phyloP scores from a whole-genome alignment of 2,113 vertebrate genomes.

The Natator depressus region DNA sequence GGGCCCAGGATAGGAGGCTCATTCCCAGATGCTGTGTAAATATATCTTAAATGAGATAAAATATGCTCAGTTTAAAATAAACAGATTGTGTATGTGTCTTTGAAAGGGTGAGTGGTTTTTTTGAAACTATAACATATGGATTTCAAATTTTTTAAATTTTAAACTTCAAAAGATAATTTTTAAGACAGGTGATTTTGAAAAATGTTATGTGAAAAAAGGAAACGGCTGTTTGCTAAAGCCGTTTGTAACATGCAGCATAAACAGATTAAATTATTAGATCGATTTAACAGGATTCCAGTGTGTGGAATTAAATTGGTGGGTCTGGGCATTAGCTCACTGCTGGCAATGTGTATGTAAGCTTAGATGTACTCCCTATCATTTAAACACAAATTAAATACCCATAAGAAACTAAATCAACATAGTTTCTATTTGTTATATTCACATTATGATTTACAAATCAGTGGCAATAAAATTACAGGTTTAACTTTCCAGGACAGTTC shows the following conservation, averaged over 20 bases:
- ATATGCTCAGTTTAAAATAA: neutral
- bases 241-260: neutral
- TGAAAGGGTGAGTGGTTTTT: neutral
- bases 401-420: neutral
- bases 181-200: neutral
- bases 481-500: neutral
- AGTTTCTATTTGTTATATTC: neutral
- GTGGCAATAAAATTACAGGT: neutral
- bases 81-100: neutral
- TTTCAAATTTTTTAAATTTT: neutral
- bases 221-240: neutral
- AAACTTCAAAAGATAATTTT: neutral
- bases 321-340: neutral
- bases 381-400: neutral
- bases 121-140: neutral
- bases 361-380: neutral
- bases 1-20: neutral
- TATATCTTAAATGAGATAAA: too few species aligned
- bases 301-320: neutral
- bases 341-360: fast-evolving
- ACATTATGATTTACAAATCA: neutral
- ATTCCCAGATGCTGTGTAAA: too few species aligned
- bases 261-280: neutral
- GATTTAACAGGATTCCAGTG: neutral
- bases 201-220: neutral